These are phyloP conservation scores for Craterocephalus amniculus DNA, from an alignment of 2,797 vertebrate species.

Conservation along the genomic window DNA sequence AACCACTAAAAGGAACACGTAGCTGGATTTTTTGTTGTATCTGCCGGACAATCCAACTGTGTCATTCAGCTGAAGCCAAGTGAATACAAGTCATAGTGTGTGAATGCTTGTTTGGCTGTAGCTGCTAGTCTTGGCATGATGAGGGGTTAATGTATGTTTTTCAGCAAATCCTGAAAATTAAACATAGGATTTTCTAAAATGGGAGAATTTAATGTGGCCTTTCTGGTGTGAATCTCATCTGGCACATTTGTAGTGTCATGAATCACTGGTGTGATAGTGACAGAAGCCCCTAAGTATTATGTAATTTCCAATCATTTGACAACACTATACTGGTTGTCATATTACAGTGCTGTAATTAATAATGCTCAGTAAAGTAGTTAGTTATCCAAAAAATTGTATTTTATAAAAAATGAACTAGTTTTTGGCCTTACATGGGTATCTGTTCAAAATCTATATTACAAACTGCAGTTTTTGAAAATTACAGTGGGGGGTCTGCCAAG, in stretches of 20 bases:
- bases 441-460: too few relatives aligned
- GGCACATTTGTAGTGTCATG: not conserved
- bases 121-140: not conserved
- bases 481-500: too few relatives aligned
- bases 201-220: not conserved
- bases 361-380: too few relatives aligned
- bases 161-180: not conserved
- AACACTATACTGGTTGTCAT: not conserved
- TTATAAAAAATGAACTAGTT: too few relatives aligned
- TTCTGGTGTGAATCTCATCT: slow-evolving; percentile 2
- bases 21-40: slow-evolving; percentile 12
- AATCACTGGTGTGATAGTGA: not conserved
- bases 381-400: too few relatives aligned
- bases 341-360: too few relatives aligned
- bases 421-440: too few relatives aligned
- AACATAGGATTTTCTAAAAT: too few relatives aligned
- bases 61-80: slow-evolving; percentile 52
- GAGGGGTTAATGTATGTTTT: not conserved
- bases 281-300: not conserved
- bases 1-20: slow-evolving; percentile 20
- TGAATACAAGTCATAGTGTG: slow-evolving; percentile 2
- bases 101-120: not conserved
- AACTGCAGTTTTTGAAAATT: too few relatives aligned
- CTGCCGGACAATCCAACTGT: slow-evolving; percentile 34
- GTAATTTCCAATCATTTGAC: not conserved